Evolutionary conservation across 1,140 invertebrate species (phyloP).

Genomic region (Bombus pascuorum): DNA sequence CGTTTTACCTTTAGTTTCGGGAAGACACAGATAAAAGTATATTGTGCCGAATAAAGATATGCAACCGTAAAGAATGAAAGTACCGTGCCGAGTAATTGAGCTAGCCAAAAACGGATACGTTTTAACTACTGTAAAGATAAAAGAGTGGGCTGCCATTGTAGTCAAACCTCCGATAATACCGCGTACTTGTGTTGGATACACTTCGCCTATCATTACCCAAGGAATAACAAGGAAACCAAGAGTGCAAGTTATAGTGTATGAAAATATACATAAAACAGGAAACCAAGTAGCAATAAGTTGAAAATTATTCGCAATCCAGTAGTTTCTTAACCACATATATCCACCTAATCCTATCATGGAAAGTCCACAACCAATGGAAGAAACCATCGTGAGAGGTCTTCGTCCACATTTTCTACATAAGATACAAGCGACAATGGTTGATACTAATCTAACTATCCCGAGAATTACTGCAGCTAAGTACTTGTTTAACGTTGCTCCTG

Average conservation of each 20-base stretch:
- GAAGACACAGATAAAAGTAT: constrained; percentile 85
- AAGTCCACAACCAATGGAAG: constrained; percentile 85
- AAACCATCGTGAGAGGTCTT: constrained; percentile 87
- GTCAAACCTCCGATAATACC: constrained; percentile 87
- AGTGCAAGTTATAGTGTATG: constrained; percentile 86
- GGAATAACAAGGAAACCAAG: constrained; percentile 88
- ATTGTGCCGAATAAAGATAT: constrained; percentile 85
- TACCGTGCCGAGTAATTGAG: constrained; percentile 83
- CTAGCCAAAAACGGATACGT: constrained; percentile 85
- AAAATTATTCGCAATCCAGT: constrained; percentile 76
- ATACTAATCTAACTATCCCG: constrained; percentile 85
- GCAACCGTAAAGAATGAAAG: constrained; percentile 86
- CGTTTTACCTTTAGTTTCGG: constrained; percentile 91
- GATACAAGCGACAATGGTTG: constrained; percentile 85
- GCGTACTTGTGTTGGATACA: constrained; percentile 86
- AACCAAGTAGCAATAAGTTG: constrained; percentile 84
- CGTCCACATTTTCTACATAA: constrained; percentile 86
- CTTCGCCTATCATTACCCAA: constrained; percentile 89
- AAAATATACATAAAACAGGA: constrained; percentile 85
- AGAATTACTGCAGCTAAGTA: constrained; percentile 87
- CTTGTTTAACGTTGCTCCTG: constrained; percentile 85
- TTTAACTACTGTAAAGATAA: constrained; percentile 87
- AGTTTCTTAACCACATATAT: constrained; percentile 84
- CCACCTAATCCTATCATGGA: constrained; percentile 85
- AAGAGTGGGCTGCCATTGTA: constrained; percentile 85